Base-by-base conservation (phyloP, 1,140 invertebrate genomes). In the Anoplolepis gracilipes region DNA sequence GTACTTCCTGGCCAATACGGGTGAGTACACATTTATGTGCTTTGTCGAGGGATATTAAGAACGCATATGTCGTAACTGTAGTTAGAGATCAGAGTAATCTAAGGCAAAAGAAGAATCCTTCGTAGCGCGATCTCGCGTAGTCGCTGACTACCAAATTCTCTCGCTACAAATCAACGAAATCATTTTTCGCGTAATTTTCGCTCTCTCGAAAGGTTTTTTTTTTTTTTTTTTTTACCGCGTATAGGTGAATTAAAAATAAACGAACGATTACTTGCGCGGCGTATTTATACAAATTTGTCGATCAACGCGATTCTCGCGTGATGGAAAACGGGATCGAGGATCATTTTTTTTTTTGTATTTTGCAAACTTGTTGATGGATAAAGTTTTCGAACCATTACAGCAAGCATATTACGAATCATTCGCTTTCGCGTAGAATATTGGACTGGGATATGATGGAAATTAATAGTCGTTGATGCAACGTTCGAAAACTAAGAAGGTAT, bases 1-100 rank as follows among this genome's bases (percentile, higher is more conserved):
- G 96, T 97, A 53, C 93, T 97, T 89, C 97, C 96, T 28, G 95
- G 96, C 78, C 97, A 97, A 91, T 97, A 97, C 92, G 97, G 97
- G 97, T 97, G 94, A 97, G 97, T 97, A 91, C 42, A 84, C 62
- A 79, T 90, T 90, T 67, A 87, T 90, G 86, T 90, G 82, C 78
- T 88, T 90, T 90, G 76, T 87, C 85, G 10, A 78, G 30, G 25
- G 19, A 85, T 82, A 85, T 70, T 82, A 79, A 89, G 49, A 84
- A 84, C 55, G 30, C 86, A 89, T 16, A 79, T 85, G 79, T 89
- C 22, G 55, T 86, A 82, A 87, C 69, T 64, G 79, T 89, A 90
- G 57, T 64, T 81, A 84, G 16, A 16, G 55, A 22, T 13, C 39
- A 36, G 59, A 69, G 11, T 81, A 75, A 67, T n/a, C n/a, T 86